These are phyloP conservation scores for Triplophysa tibetana DNA, from an alignment of 2,113 vertebrate genomes.

Conservation along the genomic window DNA sequence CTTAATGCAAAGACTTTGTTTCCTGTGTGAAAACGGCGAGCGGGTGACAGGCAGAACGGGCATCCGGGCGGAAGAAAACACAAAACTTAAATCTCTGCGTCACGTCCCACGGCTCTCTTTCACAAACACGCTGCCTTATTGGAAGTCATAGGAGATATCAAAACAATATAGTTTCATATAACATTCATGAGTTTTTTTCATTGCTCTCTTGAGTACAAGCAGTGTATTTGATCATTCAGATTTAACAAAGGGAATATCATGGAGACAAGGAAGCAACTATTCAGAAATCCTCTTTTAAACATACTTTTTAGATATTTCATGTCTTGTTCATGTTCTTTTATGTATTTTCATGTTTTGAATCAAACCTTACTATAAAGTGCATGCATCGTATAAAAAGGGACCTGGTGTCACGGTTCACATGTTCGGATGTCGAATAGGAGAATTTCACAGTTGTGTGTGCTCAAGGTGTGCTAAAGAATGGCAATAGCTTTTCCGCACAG, in stretches of 20 bases:
- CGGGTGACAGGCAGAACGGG: slow-evolving; percentile 32
- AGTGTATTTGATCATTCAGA: slow-evolving; percentile 8
- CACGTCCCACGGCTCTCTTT: slow-evolving; percentile 42
- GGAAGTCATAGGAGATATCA: slow-evolving; percentile 1
- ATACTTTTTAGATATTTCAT: neutral
- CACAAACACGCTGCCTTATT: slow-evolving; percentile 18
- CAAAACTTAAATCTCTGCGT: slow-evolving; percentile 43
- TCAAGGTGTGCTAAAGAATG: slow-evolving; percentile 21
- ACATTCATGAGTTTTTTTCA: slow-evolving; percentile 35
- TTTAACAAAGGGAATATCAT: slow-evolving; percentile 10
- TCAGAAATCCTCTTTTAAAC: slow-evolving; percentile 7
- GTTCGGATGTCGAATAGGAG: neutral
- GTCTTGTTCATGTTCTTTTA: no score
- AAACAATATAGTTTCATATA: slow-evolving; percentile 24
- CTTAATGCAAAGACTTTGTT: slow-evolving; percentile 50
- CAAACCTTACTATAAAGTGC: neutral
- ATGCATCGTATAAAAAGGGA: neutral
- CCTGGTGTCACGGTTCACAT: neutral
- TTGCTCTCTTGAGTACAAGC: slow-evolving; percentile 37
- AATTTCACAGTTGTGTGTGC: neutral
- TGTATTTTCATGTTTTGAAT: no score
- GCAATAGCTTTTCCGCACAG: slow-evolving; percentile 46
- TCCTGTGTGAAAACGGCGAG: slow-evolving; percentile 20
- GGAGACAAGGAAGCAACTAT: neutral
- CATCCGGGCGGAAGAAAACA: slow-evolving; percentile 9